phyloP scores from a whole-genome alignment of 1,140 invertebrate genomes.

The Phymastichus coffea region DNA sequence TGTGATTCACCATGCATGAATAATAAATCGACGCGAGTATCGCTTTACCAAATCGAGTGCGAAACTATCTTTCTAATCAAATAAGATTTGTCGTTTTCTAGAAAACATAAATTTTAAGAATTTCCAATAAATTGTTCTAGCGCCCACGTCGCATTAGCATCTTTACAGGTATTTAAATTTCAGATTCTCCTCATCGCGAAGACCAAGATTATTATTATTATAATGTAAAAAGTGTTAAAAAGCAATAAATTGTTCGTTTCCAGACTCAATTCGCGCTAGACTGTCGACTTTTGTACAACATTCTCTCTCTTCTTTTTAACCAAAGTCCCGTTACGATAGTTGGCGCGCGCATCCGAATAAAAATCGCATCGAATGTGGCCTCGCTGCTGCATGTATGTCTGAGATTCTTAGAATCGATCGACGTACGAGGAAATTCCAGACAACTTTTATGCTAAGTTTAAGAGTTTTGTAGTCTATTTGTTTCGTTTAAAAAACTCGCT shows the following conservation, averaged over 20 bases:
- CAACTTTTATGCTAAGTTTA: not conserved
- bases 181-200: too few relatives aligned
- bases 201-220: too few relatives aligned
- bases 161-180: too few relatives aligned
- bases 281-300: too few relatives aligned
- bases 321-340: too few relatives aligned
- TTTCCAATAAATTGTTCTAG: too few relatives aligned
- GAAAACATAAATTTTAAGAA: too few relatives aligned
- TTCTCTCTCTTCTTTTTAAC: too few relatives aligned
- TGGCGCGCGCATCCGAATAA: too few relatives aligned
- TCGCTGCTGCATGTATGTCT: constrained; percentile 1
- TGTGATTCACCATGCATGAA: constrained; percentile 16
- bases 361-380: not conserved
- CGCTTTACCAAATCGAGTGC: not conserved
- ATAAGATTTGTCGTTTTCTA: too few relatives aligned
- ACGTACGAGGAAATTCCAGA: constrained; percentile 5
- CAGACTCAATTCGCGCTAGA: not conserved
- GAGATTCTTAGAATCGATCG: constrained; percentile 5
- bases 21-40: constrained; percentile 15
- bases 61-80: not conserved
- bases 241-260: not conserved
- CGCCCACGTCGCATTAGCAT: too few relatives aligned
- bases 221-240: too few relatives aligned
- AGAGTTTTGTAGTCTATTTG: constrained; percentile 3
- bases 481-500: not conserved